Evolutionary conservation across 2,797 vertebrate genomes (phyloP).

Genomic region (Glyptemys insculpta): DNA sequence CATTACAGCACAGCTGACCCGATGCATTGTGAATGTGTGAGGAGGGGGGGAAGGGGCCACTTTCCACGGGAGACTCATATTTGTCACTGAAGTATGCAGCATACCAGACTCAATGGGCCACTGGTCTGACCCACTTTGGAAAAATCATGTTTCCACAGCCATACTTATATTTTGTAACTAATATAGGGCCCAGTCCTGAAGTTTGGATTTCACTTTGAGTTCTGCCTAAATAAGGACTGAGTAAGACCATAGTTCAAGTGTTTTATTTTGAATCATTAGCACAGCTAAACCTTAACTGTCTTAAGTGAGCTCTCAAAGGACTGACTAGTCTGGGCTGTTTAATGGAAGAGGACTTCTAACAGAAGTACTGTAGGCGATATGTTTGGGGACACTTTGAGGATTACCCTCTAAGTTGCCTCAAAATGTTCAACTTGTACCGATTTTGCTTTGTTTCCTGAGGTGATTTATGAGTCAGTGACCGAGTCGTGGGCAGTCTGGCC

Average conservation of each 20-base stretch:
- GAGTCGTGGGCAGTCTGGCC: not conserved
- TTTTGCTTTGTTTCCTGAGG: not conserved
- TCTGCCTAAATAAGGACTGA: not conserved
- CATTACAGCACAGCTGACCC: not conserved
- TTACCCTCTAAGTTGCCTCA: not conserved
- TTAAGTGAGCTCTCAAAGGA: not conserved
- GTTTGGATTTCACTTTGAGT: not conserved
- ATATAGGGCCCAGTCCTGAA: not conserved
- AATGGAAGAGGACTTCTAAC: not conserved
- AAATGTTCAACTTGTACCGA: not conserved
- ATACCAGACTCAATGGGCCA: not conserved
- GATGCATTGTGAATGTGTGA: not conserved
- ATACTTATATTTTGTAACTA: not conserved
- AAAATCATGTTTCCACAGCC: not conserved
- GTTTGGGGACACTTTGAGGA: not conserved
- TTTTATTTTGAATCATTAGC: not conserved
- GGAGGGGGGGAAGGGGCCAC: not conserved
- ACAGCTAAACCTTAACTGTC: not conserved
- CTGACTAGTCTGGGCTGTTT: not conserved
- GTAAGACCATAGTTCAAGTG: not conserved
- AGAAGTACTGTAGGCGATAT: not conserved
- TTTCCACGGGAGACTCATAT: not conserved
- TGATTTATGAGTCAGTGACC: not conserved
- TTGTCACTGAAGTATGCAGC: not conserved
- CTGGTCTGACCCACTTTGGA: not conserved